Percentiles rank a stretch among this genome's conserved stretches.
These are phyloP conservation scores for Rhegmatorhina hoffmannsi DNA, from an alignment of 2,113 vertebrate species.

Conservation along the genomic window DNA sequence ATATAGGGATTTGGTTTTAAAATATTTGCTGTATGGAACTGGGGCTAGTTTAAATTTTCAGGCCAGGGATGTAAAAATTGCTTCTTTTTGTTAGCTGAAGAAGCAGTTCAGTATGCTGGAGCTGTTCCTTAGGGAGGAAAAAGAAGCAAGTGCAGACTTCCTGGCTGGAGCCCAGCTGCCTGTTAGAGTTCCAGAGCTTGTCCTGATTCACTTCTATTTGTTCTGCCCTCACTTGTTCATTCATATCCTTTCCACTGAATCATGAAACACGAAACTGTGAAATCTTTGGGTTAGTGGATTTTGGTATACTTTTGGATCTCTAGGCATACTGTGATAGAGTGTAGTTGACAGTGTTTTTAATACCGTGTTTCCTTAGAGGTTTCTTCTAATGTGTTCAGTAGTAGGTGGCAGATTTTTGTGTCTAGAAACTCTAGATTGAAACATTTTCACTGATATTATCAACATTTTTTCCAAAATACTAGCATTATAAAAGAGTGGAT, in stretches of 20 bases:
- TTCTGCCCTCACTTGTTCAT: constrained; percentile 51
- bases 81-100: constrained; percentile 64
- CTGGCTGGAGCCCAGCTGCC: constrained; percentile 51
- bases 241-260: constrained; percentile 58
- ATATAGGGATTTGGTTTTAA: constrained; percentile 51
- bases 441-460: not conserved
- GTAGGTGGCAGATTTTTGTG: not conserved
- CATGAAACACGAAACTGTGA: constrained; percentile 49
- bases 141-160: constrained; percentile 43
- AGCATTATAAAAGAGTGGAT: not conserved
- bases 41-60: constrained; percentile 60
- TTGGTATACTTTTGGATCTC: not conserved
- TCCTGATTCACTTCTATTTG: constrained; percentile 57
- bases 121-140: constrained; percentile 43
- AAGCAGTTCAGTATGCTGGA: constrained; percentile 70
- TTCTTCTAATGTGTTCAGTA: not conserved
- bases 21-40: constrained; percentile 11
- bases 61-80: constrained; percentile 56
- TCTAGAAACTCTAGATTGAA: not conserved
- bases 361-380: not conserved
- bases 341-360: not conserved
- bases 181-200: constrained; percentile 58
- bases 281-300: constrained; percentile 35
- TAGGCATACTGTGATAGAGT: not conserved
- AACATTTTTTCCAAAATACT: not conserved